Evolutionary conservation across 2,888 invertebrate species (phyloP), one percentile per base, ranked within the genome.

Genomic region (Synergus gifuensis): DNA sequence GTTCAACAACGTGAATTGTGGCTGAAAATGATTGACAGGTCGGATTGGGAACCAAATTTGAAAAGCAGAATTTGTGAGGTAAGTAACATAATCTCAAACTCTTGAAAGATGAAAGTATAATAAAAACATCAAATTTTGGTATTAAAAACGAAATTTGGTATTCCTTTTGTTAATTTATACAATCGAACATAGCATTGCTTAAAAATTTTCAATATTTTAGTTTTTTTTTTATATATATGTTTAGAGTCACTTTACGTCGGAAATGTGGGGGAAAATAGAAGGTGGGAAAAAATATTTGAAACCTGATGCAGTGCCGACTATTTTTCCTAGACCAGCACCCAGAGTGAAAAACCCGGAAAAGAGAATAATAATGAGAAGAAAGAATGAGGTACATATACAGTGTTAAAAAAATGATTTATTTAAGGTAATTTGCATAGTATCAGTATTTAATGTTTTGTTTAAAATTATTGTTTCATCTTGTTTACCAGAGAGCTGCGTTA

Each of bases 61-160:
- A 54, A n/a, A 54, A n/a, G 54, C 54, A 54, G 54, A 54, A 8
- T 54, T 54, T 54, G 54, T 54, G 54, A 54, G 54, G 54, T 54
- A 54, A n/a, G 54, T 8, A n/a, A 54, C n/a, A 8, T 54, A 54
- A 54, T n/a, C 2, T 54, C n/a, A n/a, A 54, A 54, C n/a, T 54
- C 28, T 28, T 8, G 54, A 54, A n/a, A 54, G n/a, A 7, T 1
- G 2, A 49, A 49, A n/a, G 7, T n/a, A 49, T 2, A 7, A n/a
- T 54, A n/a, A 1, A n/a, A n/a, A 54, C 2, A 8, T 1, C 16
- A 7, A 49, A 49, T n/a, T 28, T 28, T 28, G 28, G 28, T 28
- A 28, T 28, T 2, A 28, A 2, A 28, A 28, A 28, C 28, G 28
- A 28, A 28, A 28, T 28, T 28, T 28, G 2, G 28, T 28, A 28